These are phyloP conservation scores for Oryzias sinensis DNA, from an alignment of 2,797 vertebrate genomes.

Conservation along the genomic window DNA sequence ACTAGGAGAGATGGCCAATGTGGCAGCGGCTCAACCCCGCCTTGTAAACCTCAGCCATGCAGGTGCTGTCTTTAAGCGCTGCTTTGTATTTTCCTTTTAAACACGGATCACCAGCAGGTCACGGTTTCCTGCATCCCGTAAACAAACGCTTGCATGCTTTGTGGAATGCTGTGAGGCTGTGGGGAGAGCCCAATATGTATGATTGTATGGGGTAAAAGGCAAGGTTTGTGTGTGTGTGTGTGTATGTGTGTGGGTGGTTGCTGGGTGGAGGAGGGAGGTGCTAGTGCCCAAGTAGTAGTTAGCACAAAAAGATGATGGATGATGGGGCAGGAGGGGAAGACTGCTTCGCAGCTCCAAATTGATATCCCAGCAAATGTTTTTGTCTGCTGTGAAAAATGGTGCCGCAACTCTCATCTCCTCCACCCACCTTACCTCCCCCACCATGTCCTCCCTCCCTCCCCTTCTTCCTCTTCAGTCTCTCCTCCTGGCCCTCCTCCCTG, in stretches of 20 bases:
- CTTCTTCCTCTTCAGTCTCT: conserved; percentile 21
- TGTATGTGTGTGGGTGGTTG: conserved; percentile 45
- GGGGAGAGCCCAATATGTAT: conserved; percentile 25
- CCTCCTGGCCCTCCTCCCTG: conserved; percentile 38
- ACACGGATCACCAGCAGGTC: conserved; percentile 29
- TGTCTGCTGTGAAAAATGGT: conserved; percentile 99
- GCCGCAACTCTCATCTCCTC: conserved; percentile 76
- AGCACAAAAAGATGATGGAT: conserved; percentile 96
- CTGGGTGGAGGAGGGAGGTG: conserved; percentile 15
- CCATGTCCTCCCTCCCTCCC: not conserved
- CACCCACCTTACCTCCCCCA: conserved; percentile 5
- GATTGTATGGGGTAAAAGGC: conserved; percentile 32
- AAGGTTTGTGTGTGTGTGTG: conserved; percentile 32
- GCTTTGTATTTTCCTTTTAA: conserved; percentile 59
- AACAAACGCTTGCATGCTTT: conserved; percentile 22
- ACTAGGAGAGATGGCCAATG: conserved; percentile 67
- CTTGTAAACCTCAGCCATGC: conserved; percentile 31
- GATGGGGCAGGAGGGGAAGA: conserved; percentile 90
- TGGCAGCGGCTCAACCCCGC: conserved; percentile 51
- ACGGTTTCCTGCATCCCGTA: conserved; percentile 14
- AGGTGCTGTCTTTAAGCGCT: conserved; percentile 27
- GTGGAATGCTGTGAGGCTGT: conserved; percentile 33
- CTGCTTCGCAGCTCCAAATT: conserved; percentile 91
- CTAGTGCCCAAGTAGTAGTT: conserved; percentile 59
- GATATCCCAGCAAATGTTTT: conserved; percentile 99